Base-by-base conservation (phyloP, 1,140 invertebrate species). In the Drosophila obscura region DNA sequence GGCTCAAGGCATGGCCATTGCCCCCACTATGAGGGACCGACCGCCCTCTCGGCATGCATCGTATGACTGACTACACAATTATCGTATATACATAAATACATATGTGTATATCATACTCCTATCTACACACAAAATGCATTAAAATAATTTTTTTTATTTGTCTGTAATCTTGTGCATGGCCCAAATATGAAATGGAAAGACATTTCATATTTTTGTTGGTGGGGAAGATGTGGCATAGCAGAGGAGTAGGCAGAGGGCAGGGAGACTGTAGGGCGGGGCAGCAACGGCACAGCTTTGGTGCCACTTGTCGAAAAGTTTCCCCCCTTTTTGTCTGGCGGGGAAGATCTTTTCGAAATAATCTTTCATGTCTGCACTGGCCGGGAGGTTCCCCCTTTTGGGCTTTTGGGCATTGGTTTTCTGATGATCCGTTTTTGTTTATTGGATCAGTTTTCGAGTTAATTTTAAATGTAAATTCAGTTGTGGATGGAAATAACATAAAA, bases 401-500 rank as follows among this genome's bases (percentile, higher is more conserved):
- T 16, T 16, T 16, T 16, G 16, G 16, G 16, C 1, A 1, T 19
- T 19, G 1, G 19, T 19, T 19, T 22, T 28, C 39, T 22, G 52
- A 5, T n/a, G 8, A 22, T 39, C 35, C 35, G 11, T 13, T 9
- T 16, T 39, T 35, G 51, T 39, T 15, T 26, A 52, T 72, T 43
- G 22, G 31, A 48, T 73, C 77, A 73, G 78, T 81, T 81, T 81
- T 24, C 24, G 58, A 68, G 63, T 73, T 78, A 68, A 81, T 74
- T 81, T 78, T 82, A 81, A 74, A 81, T 67, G 49, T 56, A 52
- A 56, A 39, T 62, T 67, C 19, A 44, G 41, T 46, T n/a, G 49
- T 19, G 19, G 19, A 49, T 44, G 19, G 43, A 9, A 50, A 48
- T 72, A 62, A 59, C 35, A 73, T 73, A 63, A 73, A 43, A 63